Evolutionary conservation across 2,888 invertebrate species (phyloP), one percentile per base, ranked within the genome.

Genomic region (Cyclophora albipunctata): DNA sequence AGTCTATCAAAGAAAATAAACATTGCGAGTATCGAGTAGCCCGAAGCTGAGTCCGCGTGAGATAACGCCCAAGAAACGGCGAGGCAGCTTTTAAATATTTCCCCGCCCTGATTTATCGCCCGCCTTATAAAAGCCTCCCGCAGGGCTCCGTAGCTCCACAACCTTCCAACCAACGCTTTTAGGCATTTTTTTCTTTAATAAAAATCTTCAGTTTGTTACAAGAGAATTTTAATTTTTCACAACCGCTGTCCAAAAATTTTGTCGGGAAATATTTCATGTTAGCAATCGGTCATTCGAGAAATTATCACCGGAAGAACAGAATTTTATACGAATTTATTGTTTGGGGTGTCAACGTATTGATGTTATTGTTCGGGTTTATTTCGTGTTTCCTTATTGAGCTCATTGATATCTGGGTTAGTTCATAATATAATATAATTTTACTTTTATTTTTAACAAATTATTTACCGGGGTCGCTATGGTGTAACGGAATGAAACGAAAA

Each of bases 71-170:
- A 79, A 81, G 80, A 75, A 75, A 72, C 73, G 71, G 69, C 71
- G 81, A 79, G 81, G 84, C 84, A 83, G 84, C 84, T 84, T 84
- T 85, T 84, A 85, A 86, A 85, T 85, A 85, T 85, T 84, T 84
- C 69, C 76, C 76, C 79, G 76, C 73, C 77, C 78, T 84, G 86
- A 86, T 86, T 86, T 85, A 86, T 85, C 68, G 81, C 71, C 66
- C 71, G 78, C 80, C 76, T 84, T 84, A 85, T 60, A 63, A 76
- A 75, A 74, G 75, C 73, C 67, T 71, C 75, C 75, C 71, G 70
- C 73, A 59, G 74, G 70, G 74, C 66, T 57, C 63, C 20, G 20
- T 20, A 20, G 47, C 54, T 42, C 5, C 54, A 51, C 40, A 63
- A 66, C 61, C 66, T 67, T 62, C 65, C 57, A 55, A 52, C 50